Evolutionary conservation across 2,113 vertebrate genomes (phyloP).

Genomic region (Pterophyllum scalare): DNA sequence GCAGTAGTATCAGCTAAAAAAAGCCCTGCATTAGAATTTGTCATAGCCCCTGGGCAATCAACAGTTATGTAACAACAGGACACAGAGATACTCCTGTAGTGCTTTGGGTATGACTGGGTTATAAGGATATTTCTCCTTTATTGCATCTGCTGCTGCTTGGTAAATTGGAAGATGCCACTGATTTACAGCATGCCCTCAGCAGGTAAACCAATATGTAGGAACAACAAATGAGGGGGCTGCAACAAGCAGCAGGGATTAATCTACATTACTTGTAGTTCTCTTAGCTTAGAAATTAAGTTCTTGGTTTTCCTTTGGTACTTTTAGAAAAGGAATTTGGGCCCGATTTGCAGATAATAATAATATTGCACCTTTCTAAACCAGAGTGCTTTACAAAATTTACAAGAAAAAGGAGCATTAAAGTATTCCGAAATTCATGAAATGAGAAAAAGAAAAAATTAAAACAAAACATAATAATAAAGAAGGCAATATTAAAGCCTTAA

Average conservation of each 20-base stretch:
- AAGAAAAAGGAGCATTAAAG: too few species aligned
- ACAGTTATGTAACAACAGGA: slow-evolving; percentile 37
- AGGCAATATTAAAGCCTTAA: too few species aligned
- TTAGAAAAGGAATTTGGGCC: neutral
- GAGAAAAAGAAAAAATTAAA: too few species aligned
- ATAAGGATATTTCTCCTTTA: slow-evolving; percentile 38
- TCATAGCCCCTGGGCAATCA: slow-evolving; percentile 20
- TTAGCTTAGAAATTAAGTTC: slow-evolving; percentile 27
- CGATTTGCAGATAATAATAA: neutral
- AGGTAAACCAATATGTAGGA: slow-evolving; percentile 25
- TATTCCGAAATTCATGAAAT: too few species aligned
- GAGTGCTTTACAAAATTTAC: neutral
- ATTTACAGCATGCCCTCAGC: slow-evolving; percentile 52
- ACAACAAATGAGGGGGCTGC: slow-evolving; percentile 45
- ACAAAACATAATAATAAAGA: too few species aligned
- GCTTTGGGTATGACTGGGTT: slow-evolving; percentile 35
- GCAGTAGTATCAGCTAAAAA: slow-evolving; percentile 24
- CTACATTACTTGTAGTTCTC: slow-evolving; percentile 28
- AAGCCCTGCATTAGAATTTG: neutral
- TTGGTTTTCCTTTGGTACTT: neutral
- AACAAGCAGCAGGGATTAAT: slow-evolving; percentile 33
- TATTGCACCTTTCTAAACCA: too few species aligned
- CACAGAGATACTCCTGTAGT: slow-evolving; percentile 20
- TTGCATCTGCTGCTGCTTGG: slow-evolving; percentile 32
- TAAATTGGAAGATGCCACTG: slow-evolving; percentile 49